Evolutionary conservation across 1,140 invertebrate species (phyloP), one percentile per base, ranked within the genome.

Genomic region (Psix sp.): DNA sequence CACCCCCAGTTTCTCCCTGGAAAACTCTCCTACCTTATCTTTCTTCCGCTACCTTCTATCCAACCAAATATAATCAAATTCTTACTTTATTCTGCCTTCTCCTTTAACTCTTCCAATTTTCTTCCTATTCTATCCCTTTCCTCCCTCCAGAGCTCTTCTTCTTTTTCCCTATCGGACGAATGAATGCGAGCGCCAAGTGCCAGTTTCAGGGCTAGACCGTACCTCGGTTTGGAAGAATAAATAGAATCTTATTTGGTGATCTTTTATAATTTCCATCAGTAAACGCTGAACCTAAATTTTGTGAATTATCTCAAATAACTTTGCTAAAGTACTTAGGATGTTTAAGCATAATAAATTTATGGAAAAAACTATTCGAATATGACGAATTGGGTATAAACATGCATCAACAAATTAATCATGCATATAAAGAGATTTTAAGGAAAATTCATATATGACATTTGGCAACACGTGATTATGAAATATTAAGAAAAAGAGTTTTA

Each of bases 341-440:
- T 40, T 52, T 71, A 33, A 56, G 39, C 14, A 65, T 26, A 26
- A 21, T 57, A 35, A 52, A 78, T 59, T 31, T 79, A 14, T 81
- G 74, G 75, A 13, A 20, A 36, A 16, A 45, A 11, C 59, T 74
- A 63, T 79, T 77, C 21, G 35, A 42, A 0, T 77, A 76, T 26
- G 73, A 80, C 38, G 74, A 79, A 57, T 54, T 80, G 21, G 63
- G 15, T 40, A 78, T 74, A 10, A 80, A 80, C 52, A 78, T 78
- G 66, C 20, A 70, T 9, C 74, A 77, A 56, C 68, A 74, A 60
- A 39, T 39, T 54, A 72, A 77, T 48, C 9, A 13, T 1, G 16
- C 5, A 9, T 57, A 45, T 42, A 26, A 24, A 45, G 5, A 45
- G 1, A 36, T 45, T 5, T 36, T 45, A 24, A 35, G 17, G 15